Evolutionary conservation across 2,797 vertebrate genomes (phyloP), one percentile per base, ranked within the genome.

Genomic region (Synaphobranchus kaupii): DNA sequence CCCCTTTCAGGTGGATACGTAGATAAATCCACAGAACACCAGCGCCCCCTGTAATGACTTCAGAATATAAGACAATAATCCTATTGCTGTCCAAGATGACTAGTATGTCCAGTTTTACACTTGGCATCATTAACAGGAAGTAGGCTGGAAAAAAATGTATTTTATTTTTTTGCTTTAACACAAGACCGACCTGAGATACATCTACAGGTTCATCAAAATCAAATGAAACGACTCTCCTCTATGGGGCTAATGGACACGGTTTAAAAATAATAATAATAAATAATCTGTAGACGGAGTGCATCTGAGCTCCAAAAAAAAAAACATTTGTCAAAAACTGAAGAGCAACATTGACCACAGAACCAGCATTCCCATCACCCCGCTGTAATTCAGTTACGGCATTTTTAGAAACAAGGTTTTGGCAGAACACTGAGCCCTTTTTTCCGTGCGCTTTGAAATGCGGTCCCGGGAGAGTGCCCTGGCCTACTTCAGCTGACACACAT

Each of bases 391-490:
- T 85, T 28, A 34, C 50, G 60, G 8, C 60, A 68, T 85, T 85
- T 85, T 68, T 85, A 68, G 58, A 85, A 54, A 66, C 63, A 54
- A 85, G 84, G 63, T 71, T 71, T 31, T 78, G 3, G n/a, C 63
- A 47, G 15, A 52, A 68, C 28, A 8, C n/a, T 22, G 17, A 15
- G 44, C 13, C 25, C 34, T n/a, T 20, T n/a, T 68, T 85, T 28
- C 34, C 22, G 15, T 48, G 84, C 71, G 39, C 76, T 63, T 76
- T 63, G 60, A 80, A 58, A 87, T 28, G 22, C 13, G 34, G 73
- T 76, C 82, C 86, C 82, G 12, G 28, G 60, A 54, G 87, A 80
- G 50, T 3, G 7, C 39, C 25, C 22, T 87, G 87, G 83, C 83
- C 50, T 78, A 78, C 47, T 87, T 84, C 68, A 82, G 58, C 44